Base-by-base conservation (phyloP, 2,113 vertebrate genomes). In the Lipophrys pholis region DNA sequence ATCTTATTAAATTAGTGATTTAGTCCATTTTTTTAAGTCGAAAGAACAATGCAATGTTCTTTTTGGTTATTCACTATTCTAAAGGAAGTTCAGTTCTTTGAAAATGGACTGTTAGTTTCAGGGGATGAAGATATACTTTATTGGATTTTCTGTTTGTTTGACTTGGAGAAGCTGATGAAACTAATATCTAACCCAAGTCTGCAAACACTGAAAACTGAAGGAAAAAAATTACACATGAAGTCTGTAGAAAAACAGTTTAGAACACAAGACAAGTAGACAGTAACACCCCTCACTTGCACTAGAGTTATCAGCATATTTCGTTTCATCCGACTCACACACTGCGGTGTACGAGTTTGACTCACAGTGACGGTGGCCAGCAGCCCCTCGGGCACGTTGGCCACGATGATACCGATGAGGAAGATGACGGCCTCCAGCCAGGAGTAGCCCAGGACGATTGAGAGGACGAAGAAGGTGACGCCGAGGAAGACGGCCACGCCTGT, bases 381-480 rank as follows among this genome's bases (percentile, higher is more conserved):
- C 0, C 96, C 96, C 80, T 97, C 96, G 0, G 96, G 96, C 39
- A 97, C 96, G 17, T 97, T 97, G 51, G 96, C 96, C 9, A 97
- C 96, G 3, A 97, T 97, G 93, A 97, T 97, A 40, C 96, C 96
- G 1, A 97, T 97, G 86, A 97, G 96, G 93, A 97, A 97, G 90
- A 97, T 97, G 86, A 97, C 96, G 0, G 95, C 96, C 74, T 97
- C 96, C 0, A 97, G 93, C 96, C 96, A 97, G 79, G 0, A 11
- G 73, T 97, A 97, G 1, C 96, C 95, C 17, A 97, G 92, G 21
- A 95, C 85, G 81, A 96, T 85, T 2, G 96, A 95, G 59, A 96
- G 94, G 76, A 97, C 35, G 81, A 97, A 97, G 91, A 96, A 96
- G 85, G 87, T 85, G 55, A 97, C 82, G 0, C 96, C 95, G 46